A percentile compares a stretch with the other conserved stretches of the same genome.
Conservation (phyloP, 2,797 vertebrate genomes). For the Argya squamiceps region DNA sequence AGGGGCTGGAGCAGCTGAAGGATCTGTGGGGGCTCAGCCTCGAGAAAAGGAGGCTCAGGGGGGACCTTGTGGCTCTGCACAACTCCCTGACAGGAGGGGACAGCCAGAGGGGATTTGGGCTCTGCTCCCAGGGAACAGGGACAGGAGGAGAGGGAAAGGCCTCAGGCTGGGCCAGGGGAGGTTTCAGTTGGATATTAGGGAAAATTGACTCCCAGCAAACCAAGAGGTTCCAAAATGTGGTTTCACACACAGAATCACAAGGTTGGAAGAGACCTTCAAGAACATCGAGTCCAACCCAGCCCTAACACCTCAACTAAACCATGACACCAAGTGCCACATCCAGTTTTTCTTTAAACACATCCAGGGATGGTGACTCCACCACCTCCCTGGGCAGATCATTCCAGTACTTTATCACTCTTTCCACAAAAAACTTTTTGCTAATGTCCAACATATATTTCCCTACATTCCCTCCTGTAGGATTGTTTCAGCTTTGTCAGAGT, state of each 20-base stretch:
- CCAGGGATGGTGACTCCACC: too few relatives aligned
- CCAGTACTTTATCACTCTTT: too few relatives aligned
- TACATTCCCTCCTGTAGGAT: neutral
- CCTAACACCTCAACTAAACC: too few relatives aligned
- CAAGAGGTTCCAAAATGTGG: neutral
- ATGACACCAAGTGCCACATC: too few relatives aligned
- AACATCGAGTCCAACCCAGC: too few relatives aligned
- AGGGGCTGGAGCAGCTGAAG: neutral
- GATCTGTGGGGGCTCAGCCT: neutral
- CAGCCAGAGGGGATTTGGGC: fast-evolving
- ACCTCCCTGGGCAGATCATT: too few relatives aligned
- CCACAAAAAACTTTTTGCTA: too few relatives aligned
- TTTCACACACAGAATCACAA: neutral
- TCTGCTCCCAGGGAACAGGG: neutral
- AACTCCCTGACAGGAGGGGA: neutral
- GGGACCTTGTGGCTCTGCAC: neutral
- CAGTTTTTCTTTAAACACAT: too few relatives aligned
- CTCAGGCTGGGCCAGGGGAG: neutral
- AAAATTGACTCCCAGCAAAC: neutral
- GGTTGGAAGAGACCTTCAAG: neutral
- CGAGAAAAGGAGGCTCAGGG: neutral
- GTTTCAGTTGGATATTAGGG: fast-evolving
- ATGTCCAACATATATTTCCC: too few relatives aligned
- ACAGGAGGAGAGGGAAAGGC: fast-evolving
- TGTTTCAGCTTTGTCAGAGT: neutral